A percentile compares a stretch with the other conserved stretches of the same genome.
phyloP scores from a whole-genome alignment of 2,888 invertebrate species.

The Leptogaster cylindrica region DNA sequence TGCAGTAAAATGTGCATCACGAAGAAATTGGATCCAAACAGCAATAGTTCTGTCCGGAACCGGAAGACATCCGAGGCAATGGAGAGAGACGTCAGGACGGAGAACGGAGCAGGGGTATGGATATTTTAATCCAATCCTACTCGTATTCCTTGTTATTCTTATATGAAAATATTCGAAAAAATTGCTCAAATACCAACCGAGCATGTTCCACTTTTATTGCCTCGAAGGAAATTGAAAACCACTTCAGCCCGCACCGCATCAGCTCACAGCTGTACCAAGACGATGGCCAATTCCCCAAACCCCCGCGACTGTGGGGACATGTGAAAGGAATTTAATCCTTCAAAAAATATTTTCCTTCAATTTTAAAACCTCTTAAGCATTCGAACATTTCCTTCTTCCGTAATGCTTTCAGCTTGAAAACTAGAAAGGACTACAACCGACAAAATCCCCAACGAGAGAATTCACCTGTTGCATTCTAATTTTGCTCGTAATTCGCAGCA shows the following conservation, averaged over 20 bases:
- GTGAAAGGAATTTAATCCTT: conserved; percentile 21
- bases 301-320: not conserved
- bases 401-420: too few species aligned
- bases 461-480: conserved; percentile 13
- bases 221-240: conserved; percentile 29
- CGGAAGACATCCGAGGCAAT: conserved; percentile 29
- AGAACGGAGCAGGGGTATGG: conserved; percentile 1
- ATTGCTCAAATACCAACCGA: conserved; percentile 3
- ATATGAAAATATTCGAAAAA: conserved; percentile 23
- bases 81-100: too few species aligned
- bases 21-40: not conserved
- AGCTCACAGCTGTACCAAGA: not conserved
- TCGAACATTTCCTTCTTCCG: too few species aligned
- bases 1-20: not conserved
- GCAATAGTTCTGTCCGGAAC: not conserved
- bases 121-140: conserved; percentile 18
- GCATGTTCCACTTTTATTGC: conserved; percentile 7
- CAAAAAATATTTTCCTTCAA: conserved; percentile 31
- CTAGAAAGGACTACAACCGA: too few species aligned
- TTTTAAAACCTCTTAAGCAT: too few species aligned
- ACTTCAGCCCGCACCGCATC: not conserved
- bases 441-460: too few species aligned
- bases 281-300: not conserved
- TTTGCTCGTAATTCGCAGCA: not conserved
- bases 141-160: not conserved